These are phyloP conservation scores for Orcinus orca DNA, from an alignment of 2,113 vertebrate species.

Conservation along the genomic window DNA sequence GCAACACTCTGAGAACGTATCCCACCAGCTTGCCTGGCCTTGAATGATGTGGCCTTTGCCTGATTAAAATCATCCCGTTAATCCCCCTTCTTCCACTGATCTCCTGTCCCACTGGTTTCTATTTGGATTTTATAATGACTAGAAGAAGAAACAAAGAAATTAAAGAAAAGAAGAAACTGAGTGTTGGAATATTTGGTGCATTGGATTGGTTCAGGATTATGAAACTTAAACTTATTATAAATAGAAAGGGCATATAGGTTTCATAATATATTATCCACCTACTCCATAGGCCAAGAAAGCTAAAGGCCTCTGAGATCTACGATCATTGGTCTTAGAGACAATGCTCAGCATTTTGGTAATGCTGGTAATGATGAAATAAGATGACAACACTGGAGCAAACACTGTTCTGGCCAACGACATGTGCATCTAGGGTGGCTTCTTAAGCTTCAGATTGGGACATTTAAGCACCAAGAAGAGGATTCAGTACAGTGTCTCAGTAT, in stretches of 20 bases:
- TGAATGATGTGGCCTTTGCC: too few species aligned
- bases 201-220: constrained; percentile 95
- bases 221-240: constrained; percentile 93
- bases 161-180: constrained; percentile 78
- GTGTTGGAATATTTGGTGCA: constrained; percentile 92
- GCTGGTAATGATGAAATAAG: not conserved
- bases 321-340: constrained; percentile 95
- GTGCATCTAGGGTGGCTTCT: not conserved
- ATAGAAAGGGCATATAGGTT: constrained; percentile 92
- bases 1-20: too few species aligned
- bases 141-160: constrained; percentile 89
- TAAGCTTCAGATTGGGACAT: not conserved
- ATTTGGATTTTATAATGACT: constrained; percentile 81
- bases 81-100: too few species aligned
- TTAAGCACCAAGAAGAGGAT: not conserved
- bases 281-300: constrained; percentile 94
- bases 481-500: not conserved
- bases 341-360: constrained; percentile 94
- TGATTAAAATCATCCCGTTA: too few species aligned
- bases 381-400: not conserved
- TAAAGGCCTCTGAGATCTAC: constrained; percentile 92
- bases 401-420: not conserved
- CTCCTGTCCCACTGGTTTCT: too few species aligned
- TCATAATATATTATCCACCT: constrained; percentile 95
- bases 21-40: too few species aligned